A percentile compares a stretch with the other conserved stretches of the same genome.
Conservation (phyloP, 2,888 invertebrate genomes). For the Tipula confusa region DNA sequence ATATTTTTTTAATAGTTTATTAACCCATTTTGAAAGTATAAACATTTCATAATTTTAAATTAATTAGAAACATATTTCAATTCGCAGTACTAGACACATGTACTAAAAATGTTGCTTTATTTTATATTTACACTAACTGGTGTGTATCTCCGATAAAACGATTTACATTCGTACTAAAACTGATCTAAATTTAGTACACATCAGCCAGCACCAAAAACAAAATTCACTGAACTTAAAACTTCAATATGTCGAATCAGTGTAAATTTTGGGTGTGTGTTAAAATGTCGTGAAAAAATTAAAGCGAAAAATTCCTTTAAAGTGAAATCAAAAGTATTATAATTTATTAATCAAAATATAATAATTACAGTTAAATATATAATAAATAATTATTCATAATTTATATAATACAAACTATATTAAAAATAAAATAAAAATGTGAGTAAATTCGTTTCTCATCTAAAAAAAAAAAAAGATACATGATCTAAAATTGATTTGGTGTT, state of each 20-base stretch:
- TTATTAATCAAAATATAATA: neutral
- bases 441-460: neutral
- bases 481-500: neutral
- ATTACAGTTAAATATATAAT: neutral
- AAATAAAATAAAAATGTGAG: constrained; percentile 21
- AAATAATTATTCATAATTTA: neutral
- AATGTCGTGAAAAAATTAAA: neutral
- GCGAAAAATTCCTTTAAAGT: neutral
- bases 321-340: constrained; percentile 9
- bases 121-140: too few species aligned
- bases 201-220: neutral
- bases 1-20: too few species aligned
- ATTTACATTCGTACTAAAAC: neutral
- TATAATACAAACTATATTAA: neutral
- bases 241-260: constrained; percentile 12
- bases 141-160: too few species aligned
- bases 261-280: constrained; percentile 25
- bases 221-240: neutral
- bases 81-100: too few species aligned
- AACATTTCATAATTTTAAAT: too few species aligned
- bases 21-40: too few species aligned
- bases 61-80: too few species aligned
- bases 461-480: neutral
- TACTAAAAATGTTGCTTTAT: too few species aligned
- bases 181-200: neutral